Conservation (phyloP, 1,140 invertebrate genomes). For the Anastrepha obliqua region DNA sequence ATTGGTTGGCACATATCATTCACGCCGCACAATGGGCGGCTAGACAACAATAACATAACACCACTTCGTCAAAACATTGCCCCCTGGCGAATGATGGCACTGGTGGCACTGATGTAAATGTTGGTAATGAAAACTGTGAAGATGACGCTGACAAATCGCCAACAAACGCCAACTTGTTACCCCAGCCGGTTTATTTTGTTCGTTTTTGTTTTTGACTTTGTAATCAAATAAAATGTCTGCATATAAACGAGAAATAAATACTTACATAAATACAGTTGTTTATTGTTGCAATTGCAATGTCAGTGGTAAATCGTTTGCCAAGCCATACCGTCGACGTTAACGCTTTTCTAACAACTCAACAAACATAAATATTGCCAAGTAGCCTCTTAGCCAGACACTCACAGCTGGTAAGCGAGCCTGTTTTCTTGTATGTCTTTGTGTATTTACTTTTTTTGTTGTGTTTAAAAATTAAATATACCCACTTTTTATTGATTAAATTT, state of each 20-base stretch:
- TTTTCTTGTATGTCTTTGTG: neutral
- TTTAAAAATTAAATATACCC: neutral
- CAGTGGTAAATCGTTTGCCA: neutral
- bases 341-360: neutral
- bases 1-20: conserved; percentile 5
- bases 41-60: conserved; percentile 7
- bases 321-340: neutral
- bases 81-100: neutral
- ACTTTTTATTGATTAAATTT: neutral
- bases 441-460: neutral
- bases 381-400: neutral
- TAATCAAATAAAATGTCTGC: conserved; percentile 14
- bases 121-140: neutral
- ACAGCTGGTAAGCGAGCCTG: neutral
- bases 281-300: conserved; percentile 16
- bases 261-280: neutral
- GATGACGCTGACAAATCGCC: conserved; percentile 30
- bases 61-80: conserved; percentile 20
- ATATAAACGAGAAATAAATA: neutral
- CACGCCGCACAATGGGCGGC: neutral
- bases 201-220: neutral
- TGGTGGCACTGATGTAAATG: neutral
- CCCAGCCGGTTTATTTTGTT: neutral
- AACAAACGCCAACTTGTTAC: neutral
- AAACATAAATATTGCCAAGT: neutral